Conservation (phyloP, 2,113 vertebrate species). For the Trachemys scripta region DNA sequence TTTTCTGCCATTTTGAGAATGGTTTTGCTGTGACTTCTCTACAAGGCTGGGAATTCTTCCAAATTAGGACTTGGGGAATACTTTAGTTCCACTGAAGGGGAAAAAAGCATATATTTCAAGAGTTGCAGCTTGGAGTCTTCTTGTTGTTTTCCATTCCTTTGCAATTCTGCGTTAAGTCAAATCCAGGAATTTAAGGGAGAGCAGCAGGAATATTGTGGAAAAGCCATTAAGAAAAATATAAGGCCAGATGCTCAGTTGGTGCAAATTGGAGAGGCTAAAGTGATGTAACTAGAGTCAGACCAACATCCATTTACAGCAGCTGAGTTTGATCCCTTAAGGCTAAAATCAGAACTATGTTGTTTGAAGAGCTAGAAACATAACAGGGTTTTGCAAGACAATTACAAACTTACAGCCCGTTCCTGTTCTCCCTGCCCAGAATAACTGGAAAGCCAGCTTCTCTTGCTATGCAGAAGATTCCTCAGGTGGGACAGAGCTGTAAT, state of each 20-base stretch:
- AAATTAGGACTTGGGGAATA: not conserved
- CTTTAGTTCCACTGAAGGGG: not conserved
- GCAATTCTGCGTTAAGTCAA: not conserved
- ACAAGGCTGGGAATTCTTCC: constrained; percentile 41
- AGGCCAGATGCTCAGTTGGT: not conserved
- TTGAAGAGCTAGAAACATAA: fast-evolving
- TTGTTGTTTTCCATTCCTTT: not conserved
- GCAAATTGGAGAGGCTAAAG: not conserved
- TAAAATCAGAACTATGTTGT: fast-evolving
- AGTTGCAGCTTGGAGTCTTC: fast-evolving
- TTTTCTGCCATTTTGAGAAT: not conserved
- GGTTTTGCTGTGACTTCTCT: not conserved
- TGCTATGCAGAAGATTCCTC: not conserved
- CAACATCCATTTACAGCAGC: fast-evolving
- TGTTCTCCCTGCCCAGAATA: not conserved
- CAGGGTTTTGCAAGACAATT: not conserved
- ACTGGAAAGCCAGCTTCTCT: fast-evolving
- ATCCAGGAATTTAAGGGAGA: not conserved
- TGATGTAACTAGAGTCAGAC: fast-evolving
- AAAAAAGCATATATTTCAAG: not conserved
- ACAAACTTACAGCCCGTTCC: fast-evolving
- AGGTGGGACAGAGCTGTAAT: not conserved
- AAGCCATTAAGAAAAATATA: not conserved
- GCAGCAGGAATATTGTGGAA: not conserved
- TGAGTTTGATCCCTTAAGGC: not conserved